These are phyloP conservation scores for Rhamphomyia laevipes DNA, from an alignment of 2,888 invertebrate species.

Conservation along the genomic window DNA sequence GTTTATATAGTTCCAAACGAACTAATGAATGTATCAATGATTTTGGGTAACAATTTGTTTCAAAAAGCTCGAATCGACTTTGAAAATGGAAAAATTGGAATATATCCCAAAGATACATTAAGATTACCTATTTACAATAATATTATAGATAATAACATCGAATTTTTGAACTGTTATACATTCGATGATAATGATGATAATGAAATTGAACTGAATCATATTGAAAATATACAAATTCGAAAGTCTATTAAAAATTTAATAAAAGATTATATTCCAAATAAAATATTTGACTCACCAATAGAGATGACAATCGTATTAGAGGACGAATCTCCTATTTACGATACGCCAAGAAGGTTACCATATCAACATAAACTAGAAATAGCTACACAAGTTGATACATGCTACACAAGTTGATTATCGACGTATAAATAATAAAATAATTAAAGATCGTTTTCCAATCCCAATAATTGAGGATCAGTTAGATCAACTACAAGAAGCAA, in stretches of 20 bases:
- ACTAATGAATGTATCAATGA: slow-evolving; percentile 3
- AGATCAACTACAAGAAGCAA: slow-evolving; percentile 8
- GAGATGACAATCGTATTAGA: slow-evolving; percentile 4
- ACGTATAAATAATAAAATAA: slow-evolving; percentile 7
- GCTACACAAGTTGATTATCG: slow-evolving; percentile 7
- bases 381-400: neutral
- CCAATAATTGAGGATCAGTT: slow-evolving; percentile 3
- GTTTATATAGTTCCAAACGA: slow-evolving; percentile 4
- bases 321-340: slow-evolving; percentile 4
- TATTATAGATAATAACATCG: neutral
- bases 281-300: slow-evolving; percentile 1
- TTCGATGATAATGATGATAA: slow-evolving; percentile 1
- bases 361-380: neutral
- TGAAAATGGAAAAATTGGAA: neutral
- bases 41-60: slow-evolving; percentile 5
- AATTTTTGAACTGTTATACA: slow-evolving; percentile 3
- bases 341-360: neutral
- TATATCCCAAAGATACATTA: neutral
- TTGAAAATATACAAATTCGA: neutral
- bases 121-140: neutral
- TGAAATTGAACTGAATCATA: slow-evolving; percentile 3
- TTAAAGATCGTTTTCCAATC: slow-evolving; percentile 7
- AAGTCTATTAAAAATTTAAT: neutral
- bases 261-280: neutral
- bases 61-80: neutral